These are phyloP conservation scores for Leptothorax acervorum DNA, from an alignment of 2,888 invertebrate genomes.

Conservation along the genomic window DNA sequence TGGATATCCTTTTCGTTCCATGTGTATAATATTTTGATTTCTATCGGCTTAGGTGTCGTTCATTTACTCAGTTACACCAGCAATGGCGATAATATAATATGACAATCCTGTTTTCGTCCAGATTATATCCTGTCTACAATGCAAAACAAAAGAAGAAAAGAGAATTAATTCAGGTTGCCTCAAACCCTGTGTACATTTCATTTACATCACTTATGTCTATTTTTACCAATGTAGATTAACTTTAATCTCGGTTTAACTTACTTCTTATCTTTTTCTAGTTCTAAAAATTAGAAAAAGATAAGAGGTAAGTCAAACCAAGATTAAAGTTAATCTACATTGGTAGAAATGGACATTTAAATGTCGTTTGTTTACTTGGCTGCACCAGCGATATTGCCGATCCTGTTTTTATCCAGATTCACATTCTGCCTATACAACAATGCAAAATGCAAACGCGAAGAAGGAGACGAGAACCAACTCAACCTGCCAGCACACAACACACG, in stretches of 20 bases:
- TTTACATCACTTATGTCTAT: background rate
- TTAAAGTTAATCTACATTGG: too few species aligned
- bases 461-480: background rate
- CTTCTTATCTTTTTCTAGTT: too few species aligned
- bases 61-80: background rate
- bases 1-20: background rate
- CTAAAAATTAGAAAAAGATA: too few species aligned
- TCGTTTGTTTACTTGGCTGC: background rate
- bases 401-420: background rate
- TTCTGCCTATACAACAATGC: background rate
- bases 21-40: background rate
- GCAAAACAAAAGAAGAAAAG: background rate
- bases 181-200: background rate
- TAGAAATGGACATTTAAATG: background rate
- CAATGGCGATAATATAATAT: background rate
- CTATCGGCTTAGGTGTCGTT: background rate
- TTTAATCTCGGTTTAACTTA: too few species aligned
- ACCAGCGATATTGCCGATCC: background rate
- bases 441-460: background rate
- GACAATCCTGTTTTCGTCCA: background rate
- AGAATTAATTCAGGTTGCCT: background rate
- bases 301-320: too few species aligned
- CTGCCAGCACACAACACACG: background rate
- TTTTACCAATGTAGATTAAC: too few species aligned
- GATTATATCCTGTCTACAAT: background rate